phyloP scores from a whole-genome alignment of 2,113 vertebrate genomes.

The Malurus melanocephalus region DNA sequence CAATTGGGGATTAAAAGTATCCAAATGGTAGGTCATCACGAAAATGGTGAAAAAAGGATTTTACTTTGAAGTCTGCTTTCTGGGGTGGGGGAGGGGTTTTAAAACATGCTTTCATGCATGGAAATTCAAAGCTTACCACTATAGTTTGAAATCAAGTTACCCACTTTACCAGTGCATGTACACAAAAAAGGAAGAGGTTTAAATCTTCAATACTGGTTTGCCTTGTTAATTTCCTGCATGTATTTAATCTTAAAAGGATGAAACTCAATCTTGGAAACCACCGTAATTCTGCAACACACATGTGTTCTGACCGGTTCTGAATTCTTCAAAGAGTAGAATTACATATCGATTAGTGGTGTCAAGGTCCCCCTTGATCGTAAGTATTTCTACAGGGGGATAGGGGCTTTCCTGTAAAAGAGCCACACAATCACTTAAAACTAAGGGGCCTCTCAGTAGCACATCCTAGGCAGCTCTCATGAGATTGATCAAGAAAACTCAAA shows the following conservation, averaged over 20 bases:
- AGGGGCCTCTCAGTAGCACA: background rate
- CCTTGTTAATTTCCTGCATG: background rate
- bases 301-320: background rate
- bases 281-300: background rate
- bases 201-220: background rate
- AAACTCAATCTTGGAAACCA: background rate
- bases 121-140: background rate
- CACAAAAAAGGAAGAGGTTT: background rate
- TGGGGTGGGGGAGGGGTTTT: background rate
- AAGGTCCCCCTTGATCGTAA: background rate
- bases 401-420: background rate
- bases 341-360: fast-evolving
- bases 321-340: background rate
- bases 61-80: background rate
- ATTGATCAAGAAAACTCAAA: background rate
- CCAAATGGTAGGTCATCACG: background rate
- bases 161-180: background rate
- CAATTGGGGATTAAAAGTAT: conserved; percentile 39
- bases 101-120: background rate
- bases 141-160: background rate
- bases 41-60: background rate
- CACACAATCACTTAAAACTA: background rate
- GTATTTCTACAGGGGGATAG: background rate
- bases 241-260: background rate
- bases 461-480: background rate